Percentiles rank a stretch among this genome's conserved stretches.
These are phyloP conservation scores for Rhyacichthys aspro DNA, from an alignment of 2,797 vertebrate genomes.

Conservation along the genomic window DNA sequence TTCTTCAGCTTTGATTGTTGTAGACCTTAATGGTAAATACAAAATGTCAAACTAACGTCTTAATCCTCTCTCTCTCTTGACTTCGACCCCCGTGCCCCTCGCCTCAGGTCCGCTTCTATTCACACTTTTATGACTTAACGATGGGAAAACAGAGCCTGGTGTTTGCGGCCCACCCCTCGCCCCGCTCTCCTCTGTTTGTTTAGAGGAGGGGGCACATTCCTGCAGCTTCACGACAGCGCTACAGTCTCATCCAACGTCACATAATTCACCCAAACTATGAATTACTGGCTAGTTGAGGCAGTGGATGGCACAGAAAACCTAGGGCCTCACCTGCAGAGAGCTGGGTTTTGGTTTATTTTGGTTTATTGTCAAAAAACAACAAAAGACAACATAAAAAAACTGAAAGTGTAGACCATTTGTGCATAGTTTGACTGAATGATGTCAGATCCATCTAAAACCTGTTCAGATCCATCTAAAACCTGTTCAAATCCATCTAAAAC, in stretches of 20 bases:
- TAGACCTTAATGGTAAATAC: background rate
- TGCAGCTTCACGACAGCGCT: background rate
- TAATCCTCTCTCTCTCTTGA: background rate
- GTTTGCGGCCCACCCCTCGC: slow-evolving; percentile 27
- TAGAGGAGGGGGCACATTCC: slow-evolving; percentile 19
- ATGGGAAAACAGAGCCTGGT: slow-evolving; percentile 44
- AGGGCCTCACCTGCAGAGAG: too few species aligned
- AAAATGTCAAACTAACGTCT: background rate
- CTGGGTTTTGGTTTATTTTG: too few species aligned
- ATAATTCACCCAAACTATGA: background rate
- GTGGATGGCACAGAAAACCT: too few species aligned
- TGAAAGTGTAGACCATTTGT: too few species aligned
- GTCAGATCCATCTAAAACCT: too few species aligned
- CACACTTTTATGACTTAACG: slow-evolving; percentile 53
- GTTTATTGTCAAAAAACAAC: too few species aligned
- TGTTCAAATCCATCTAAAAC: too few species aligned
- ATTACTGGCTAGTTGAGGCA: too few species aligned
- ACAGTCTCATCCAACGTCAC: background rate
- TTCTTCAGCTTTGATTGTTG: too few species aligned
- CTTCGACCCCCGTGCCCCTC: slow-evolving; percentile 5
- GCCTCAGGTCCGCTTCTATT: slow-evolving; percentile 21
- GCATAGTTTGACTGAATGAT: too few species aligned
- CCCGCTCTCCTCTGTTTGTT: slow-evolving; percentile 19
- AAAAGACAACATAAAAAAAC: too few species aligned
- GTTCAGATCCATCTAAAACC: too few species aligned